Percentiles rank a stretch among this genome's conserved stretches.
Conservation (phyloP, 2,888 invertebrate species). For the Leptopilina drosophilae region DNA sequence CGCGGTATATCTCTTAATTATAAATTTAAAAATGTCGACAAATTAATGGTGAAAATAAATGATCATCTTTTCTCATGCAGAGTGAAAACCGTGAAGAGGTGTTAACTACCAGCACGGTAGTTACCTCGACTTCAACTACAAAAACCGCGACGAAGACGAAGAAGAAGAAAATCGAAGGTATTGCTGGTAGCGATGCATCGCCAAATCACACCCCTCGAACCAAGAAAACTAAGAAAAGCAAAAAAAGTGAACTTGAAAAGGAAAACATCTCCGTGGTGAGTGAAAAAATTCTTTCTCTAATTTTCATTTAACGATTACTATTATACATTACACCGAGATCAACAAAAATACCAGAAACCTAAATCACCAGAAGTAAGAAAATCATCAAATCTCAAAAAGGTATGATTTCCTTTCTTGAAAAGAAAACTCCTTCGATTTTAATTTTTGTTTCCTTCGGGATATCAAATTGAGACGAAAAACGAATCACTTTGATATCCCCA, state of each 20-base stretch:
- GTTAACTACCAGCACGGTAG: slow-evolving; percentile 69
- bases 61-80: slow-evolving; percentile 56
- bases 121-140: slow-evolving; percentile 64
- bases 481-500: too few relatives aligned
- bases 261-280: slow-evolving; percentile 85
- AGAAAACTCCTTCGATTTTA: background rate
- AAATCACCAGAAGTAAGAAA: background rate
- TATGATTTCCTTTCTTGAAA: background rate
- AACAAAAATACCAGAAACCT: background rate
- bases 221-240: slow-evolving; percentile 82
- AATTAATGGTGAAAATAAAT: background rate
- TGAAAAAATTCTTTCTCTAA: slow-evolving; percentile 55
- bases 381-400: background rate
- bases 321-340: background rate
- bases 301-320: background rate
- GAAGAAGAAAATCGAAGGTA: slow-evolving; percentile 75
- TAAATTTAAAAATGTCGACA: slow-evolving; percentile 2
- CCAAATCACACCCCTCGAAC: slow-evolving; percentile 76
- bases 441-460: too few relatives aligned
- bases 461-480: too few relatives aligned
- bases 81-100: slow-evolving; percentile 74
- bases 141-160: slow-evolving; percentile 72
- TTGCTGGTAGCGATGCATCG: slow-evolving; percentile 73
- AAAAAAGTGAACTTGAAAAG: slow-evolving; percentile 81
- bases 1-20: background rate